Evolutionary conservation across 2,888 invertebrate genomes (phyloP).

Genomic region (Bellardia pandia): DNA sequence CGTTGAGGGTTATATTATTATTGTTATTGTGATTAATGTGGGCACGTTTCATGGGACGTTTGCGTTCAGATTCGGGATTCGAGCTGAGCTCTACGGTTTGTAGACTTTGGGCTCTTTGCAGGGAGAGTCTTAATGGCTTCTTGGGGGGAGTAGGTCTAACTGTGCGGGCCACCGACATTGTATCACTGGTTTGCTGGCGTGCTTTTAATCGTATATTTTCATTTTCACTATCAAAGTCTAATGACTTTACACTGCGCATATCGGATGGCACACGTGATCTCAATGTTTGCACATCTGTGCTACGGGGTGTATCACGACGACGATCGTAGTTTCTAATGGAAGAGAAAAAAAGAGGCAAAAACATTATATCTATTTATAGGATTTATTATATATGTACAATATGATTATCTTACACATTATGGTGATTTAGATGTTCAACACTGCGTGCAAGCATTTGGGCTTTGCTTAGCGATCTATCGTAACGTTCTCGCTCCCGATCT

Average conservation of each 20-base stretch:
- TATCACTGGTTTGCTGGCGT: conserved; percentile 83
- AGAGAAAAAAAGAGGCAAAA: background rate
- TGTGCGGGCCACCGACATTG: conserved; percentile 86
- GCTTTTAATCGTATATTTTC: conserved; percentile 79
- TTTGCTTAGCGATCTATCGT: conserved; percentile 76
- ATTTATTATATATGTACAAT: background rate
- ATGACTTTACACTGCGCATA: conserved; percentile 88
- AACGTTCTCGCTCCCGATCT: conserved; percentile 77
- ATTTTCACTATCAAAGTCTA: conserved; percentile 92
- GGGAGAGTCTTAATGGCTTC: conserved; percentile 91
- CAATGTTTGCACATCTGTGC: conserved; percentile 77
- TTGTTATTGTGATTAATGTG: conserved; percentile 80
- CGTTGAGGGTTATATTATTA: conserved; percentile 73
- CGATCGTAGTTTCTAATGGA: conserved; percentile 77
- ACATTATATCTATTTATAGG: background rate
- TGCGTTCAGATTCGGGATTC: conserved; percentile 80
- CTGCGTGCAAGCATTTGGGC: conserved; percentile 81
- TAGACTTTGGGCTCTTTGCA: conserved; percentile 93
- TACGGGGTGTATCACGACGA: conserved; percentile 77
- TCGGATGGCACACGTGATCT: conserved; percentile 79
- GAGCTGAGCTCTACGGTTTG: conserved; percentile 87
- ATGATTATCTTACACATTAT: conserved; percentile 79
- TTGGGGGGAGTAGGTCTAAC: conserved; percentile 92
- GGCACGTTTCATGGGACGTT: conserved; percentile 82
- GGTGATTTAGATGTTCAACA: conserved; percentile 83